Conservation (phyloP, 2,888 invertebrate genomes). For the Halictus quadricinctus region DNA sequence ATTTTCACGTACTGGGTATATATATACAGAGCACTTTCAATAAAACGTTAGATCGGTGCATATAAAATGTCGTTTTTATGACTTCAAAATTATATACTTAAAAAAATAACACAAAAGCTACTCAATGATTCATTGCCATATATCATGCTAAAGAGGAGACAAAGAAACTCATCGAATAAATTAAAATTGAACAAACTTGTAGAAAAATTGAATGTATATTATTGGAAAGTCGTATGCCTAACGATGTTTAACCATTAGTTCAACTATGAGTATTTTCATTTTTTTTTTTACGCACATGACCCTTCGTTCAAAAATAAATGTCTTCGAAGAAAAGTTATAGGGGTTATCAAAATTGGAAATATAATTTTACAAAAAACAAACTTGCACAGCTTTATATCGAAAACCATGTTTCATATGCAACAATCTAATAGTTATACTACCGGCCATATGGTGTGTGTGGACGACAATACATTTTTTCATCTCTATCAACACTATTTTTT, state of each 20-base stretch:
- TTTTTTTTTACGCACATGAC: not conserved
- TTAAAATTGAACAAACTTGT: not conserved
- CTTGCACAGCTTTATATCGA: not conserved
- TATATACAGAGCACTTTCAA: constrained; percentile 48
- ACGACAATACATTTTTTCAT: constrained; percentile 3
- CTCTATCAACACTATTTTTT: not conserved
- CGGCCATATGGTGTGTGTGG: constrained; percentile 18
- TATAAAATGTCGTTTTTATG: constrained; percentile 2
- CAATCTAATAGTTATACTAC: constrained; percentile 37
- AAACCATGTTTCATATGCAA: not conserved
- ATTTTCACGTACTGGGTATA: constrained; percentile 10
- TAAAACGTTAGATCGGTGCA: constrained; percentile 14
- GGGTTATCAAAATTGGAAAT: not conserved
- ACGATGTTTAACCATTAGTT: not conserved
- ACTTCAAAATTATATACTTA: not conserved
- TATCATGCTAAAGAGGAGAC: not conserved
- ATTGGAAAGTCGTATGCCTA: not conserved
- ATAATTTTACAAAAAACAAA: not conserved
- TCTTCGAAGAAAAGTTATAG: not conserved
- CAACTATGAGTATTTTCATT: not conserved
- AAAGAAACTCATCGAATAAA: not conserved
- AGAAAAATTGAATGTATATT: not conserved
- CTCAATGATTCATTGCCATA: not conserved
- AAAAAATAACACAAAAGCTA: not conserved
- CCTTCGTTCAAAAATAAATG: not conserved